Conservation (phyloP, 1,140 invertebrate species). For the Aphelinus atriplicis region DNA sequence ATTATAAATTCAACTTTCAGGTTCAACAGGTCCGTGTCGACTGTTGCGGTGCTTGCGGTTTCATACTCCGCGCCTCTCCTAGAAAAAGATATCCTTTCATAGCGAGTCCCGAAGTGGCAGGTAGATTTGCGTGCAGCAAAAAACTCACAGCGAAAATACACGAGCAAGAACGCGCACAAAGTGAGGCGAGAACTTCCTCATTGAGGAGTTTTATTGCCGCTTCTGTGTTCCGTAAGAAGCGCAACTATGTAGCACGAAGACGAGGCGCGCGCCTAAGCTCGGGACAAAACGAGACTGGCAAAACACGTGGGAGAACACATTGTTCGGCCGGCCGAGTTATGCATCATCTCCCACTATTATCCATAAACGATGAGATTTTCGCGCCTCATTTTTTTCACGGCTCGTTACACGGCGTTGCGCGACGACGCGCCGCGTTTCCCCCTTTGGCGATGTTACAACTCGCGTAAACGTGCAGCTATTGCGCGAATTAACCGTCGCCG, state of each 20-base stretch:
- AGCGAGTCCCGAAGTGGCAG: not conserved
- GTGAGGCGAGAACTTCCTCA: slow-evolving; percentile 36
- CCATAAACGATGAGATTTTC: slow-evolving; percentile 30
- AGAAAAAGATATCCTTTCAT: slow-evolving; percentile 11
- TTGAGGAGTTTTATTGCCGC: slow-evolving; percentile 31
- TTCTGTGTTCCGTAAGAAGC: not conserved
- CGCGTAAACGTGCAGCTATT: too few species aligned
- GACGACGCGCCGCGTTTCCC: not conserved
- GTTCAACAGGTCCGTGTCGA: not conserved
- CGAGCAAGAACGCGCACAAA: slow-evolving; percentile 23
- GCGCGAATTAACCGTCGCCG: too few species aligned
- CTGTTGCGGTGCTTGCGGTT: slow-evolving; percentile 8
- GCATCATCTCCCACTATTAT: slow-evolving; percentile 25
- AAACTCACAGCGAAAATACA: slow-evolving; percentile 28
- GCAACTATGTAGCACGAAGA: not conserved
- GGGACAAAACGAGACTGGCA: slow-evolving; percentile 19
- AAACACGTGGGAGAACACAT: slow-evolving; percentile 29
- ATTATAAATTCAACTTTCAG: slow-evolving; percentile 12
- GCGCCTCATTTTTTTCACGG: slow-evolving; percentile 28
- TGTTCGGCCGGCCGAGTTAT: not conserved
- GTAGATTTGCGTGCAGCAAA: slow-evolving; percentile 18
- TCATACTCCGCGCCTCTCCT: not conserved
- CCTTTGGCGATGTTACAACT: too few species aligned
- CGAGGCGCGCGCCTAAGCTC: not conserved
- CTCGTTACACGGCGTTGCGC: slow-evolving; percentile 8